A percentile compares a stretch with the other conserved stretches of the same genome.
phyloP scores from a whole-genome alignment of 2,113 vertebrate species.

The Hylia prasina region DNA sequence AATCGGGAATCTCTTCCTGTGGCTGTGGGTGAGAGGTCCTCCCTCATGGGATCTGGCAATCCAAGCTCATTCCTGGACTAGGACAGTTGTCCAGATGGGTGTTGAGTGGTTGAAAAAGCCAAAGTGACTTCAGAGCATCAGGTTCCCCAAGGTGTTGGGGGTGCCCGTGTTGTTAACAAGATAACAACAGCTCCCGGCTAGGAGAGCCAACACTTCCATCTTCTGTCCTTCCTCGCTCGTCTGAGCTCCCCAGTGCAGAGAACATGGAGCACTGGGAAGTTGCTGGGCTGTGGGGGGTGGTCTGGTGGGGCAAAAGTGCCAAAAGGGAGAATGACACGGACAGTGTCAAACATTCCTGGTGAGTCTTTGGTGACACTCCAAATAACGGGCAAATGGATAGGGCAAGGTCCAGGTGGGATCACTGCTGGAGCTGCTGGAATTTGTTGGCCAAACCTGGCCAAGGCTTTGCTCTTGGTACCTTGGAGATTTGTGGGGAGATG shows the following conservation, averaged over 20 bases:
- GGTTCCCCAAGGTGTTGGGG: background rate
- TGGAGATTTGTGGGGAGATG: background rate
- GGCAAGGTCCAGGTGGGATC: background rate
- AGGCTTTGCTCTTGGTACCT: background rate
- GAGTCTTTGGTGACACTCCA: background rate
- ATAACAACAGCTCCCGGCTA: background rate
- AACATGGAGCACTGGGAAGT: accelerated
- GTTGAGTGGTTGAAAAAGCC: background rate
- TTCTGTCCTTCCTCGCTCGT: background rate
- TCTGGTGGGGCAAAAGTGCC: background rate
- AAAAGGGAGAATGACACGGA: background rate
- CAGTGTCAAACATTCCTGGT: too few relatives aligned
- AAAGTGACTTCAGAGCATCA: background rate
- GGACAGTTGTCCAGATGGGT: background rate
- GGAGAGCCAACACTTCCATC: accelerated
- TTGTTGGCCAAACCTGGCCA: background rate
- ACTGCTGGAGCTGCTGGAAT: background rate
- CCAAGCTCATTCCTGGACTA: background rate
- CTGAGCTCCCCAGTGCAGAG: background rate
- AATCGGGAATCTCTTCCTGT: accelerated
- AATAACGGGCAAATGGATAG: accelerated
- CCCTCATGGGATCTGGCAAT: background rate
- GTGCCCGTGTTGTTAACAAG: background rate
- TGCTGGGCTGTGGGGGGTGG: accelerated
- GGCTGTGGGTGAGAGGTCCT: accelerated